Evolutionary conservation across 2,113 vertebrate genomes (phyloP), one percentile per base, ranked within the genome.

Genomic region (Oxyruncus cristatus): DNA sequence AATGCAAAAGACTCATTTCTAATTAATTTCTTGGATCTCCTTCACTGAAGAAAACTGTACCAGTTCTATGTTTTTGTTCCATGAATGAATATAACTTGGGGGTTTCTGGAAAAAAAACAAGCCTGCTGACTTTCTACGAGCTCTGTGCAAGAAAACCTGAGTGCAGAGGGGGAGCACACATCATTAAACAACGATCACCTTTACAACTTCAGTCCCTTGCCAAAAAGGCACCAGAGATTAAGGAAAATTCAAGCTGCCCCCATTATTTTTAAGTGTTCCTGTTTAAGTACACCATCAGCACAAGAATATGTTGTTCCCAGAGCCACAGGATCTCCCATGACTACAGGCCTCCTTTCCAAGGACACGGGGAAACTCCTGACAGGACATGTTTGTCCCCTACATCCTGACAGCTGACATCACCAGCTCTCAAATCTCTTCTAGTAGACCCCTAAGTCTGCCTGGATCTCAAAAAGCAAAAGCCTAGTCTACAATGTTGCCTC

Each of bases 21-120:
- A 12, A 61, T 53, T 39, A 85, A 62, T 22, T 71, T 71, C 8
- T 62, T 1, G 2, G 7, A 50, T 49, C 26, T 70, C 28, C 19
- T 52, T 71, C 19, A 37, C 33, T 75, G 58, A 93, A 92, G 35
- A 75, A 82, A 63, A 86, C 39, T 0, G 46, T 6, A 33, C 10
- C 11, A 35, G 18, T 70, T 90, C 49, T 68, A 21, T 1, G 0
- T 6, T 53, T 91, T 91, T 35, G 8, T 73, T 85, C 24, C 27
- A 37, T n/a, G 70, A 62, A 67, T 47, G 3, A 59, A 32, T 23
- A 14, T 4, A 66, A 30, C 6, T 14, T 59, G 0, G 0, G 6
- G 6, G 18, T 72, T 89, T 86, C 65, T 16, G 41, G 13, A 21
- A 76, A 67, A 67, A 41, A 37, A 12, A 0, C 14, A 32, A 70